A percentile compares a stretch with the other conserved stretches of the same genome.
Conservation (phyloP, 2,888 invertebrate species). For the Peribatodes rhomboidaria region DNA sequence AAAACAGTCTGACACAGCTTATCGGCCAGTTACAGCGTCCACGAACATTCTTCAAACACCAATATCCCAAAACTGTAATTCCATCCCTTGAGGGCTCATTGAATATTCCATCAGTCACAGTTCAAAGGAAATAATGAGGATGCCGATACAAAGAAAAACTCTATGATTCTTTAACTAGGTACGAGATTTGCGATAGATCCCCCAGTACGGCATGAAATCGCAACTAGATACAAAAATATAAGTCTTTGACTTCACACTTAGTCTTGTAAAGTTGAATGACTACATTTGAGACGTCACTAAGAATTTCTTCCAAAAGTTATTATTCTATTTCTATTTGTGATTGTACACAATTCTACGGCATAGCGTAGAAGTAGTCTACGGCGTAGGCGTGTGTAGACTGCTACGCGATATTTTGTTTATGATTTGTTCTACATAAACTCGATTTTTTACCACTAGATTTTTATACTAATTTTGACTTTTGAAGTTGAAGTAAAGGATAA, state of each 20-base stretch:
- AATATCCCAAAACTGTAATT: slow-evolving; percentile 23
- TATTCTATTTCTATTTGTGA: not conserved
- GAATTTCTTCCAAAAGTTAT: too few species aligned
- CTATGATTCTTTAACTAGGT: slow-evolving; percentile 10
- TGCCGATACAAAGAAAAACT: slow-evolving; percentile 18
- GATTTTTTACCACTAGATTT: too few species aligned
- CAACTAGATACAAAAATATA: not conserved
- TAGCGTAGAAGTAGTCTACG: not conserved
- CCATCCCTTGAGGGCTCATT: slow-evolving; percentile 21
- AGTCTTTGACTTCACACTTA: not conserved
- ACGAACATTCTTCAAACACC: slow-evolving; percentile 12
- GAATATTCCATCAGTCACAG: slow-evolving; percentile 36
- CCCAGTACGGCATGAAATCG: not conserved
- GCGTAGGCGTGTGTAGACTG: slow-evolving; percentile 6
- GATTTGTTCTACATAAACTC: too few species aligned
- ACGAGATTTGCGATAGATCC: not conserved
- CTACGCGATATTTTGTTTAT: not conserved
- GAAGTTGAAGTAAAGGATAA: too few species aligned
- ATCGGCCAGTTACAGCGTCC: not conserved
- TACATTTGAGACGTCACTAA: too few species aligned
- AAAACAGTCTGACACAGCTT: not conserved
- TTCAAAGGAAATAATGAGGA: slow-evolving; percentile 31
- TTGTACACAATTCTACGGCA: not conserved
- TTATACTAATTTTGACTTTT: too few species aligned
- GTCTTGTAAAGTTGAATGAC: too few species aligned